Conservation (phyloP, 2,888 invertebrate species). For the Urechis unicinctus region DNA sequence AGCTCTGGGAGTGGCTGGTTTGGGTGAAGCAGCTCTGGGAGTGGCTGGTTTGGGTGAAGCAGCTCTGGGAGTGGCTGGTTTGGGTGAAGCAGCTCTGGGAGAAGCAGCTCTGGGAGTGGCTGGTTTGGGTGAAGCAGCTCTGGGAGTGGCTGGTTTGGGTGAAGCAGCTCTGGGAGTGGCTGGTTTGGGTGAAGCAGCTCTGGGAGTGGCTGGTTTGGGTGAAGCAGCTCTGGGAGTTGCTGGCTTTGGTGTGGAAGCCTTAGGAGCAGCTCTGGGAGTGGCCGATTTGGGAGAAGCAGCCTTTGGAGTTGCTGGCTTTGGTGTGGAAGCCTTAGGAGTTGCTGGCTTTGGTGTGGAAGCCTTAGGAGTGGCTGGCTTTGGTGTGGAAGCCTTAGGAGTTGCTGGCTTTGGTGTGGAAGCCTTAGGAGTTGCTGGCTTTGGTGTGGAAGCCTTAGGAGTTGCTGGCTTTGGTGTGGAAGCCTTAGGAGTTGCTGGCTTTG, state of each 20-base stretch:
- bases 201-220: constrained; percentile 6
- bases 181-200: constrained; percentile 6
- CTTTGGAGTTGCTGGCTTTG: constrained; percentile 6
- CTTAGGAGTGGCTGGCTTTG: constrained; percentile 11
- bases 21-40: constrained; percentile 11
- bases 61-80: constrained; percentile 5
- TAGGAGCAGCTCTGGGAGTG: constrained; percentile 8
- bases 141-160: constrained; percentile 12
- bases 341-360: constrained; percentile 11
- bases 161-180: constrained; percentile 10
- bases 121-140: constrained; percentile 14
- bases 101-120: constrained; percentile 9
- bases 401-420: constrained; percentile 1
- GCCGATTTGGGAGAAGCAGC: constrained; percentile 5
- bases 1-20: constrained; percentile 10
- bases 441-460: constrained; percentile 9
- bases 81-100: constrained; percentile 8
- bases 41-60: constrained; percentile 11
- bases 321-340: constrained; percentile 9
- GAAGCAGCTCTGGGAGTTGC: constrained; percentile 1
- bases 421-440: constrained; percentile 5
- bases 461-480: constrained; percentile 9
- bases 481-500: constrained; percentile 9
- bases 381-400: constrained; percentile 14
- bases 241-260: constrained; percentile 6